Evolutionary conservation across 2,888 invertebrate species (phyloP), one percentile per base, ranked within the genome.

Genomic region (Pemphredon lugubris): DNA sequence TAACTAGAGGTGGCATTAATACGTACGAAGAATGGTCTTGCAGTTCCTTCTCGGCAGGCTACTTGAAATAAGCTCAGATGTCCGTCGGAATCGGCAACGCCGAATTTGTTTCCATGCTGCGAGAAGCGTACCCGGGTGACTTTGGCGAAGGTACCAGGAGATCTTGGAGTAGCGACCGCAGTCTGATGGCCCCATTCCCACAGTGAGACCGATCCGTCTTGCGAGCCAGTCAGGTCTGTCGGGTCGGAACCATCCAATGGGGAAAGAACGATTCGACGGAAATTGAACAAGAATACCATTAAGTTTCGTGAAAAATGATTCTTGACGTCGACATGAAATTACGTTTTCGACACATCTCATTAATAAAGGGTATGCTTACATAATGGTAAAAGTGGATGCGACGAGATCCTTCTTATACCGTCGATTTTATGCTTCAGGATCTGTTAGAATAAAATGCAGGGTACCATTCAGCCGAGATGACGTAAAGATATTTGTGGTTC

Each of bases 161-260:
- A 95, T 37, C 98, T 93, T 0, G 98, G 97, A 18, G 95, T 94
- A 85, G 97, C 96, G 11, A 98, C 96, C 39, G 96, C 95, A 71
- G 96, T 95, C 51, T 94, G 93, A 90, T 98, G 98, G 5, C 97
- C 97, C 98, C 99, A 99, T 91, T 99, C 99, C 98, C 99, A 98
- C 75, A 98, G 92, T 80, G 96, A 95, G 0, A 98, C 98, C 0
- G 98, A 97, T 6, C 98, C 98, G 91, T 98, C 98, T 88, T 97
- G 97, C 9, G 97, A 96, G 60, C 98, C 98, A 42, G 97, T 97
- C 82, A 98, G 91, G 91, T 98, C 96, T 96, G 84, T 57, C 59
- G 40, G n/a, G n/a, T n/a, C n/a, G n/a, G n/a, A n/a, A n/a, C n/a
- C n/a, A n/a, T n/a, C n/a, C n/a, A n/a, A n/a, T n/a, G n/a, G n/a